Evolutionary conservation across 2,113 vertebrate species (phyloP).

Genomic region (Bubo blakistoni): DNA sequence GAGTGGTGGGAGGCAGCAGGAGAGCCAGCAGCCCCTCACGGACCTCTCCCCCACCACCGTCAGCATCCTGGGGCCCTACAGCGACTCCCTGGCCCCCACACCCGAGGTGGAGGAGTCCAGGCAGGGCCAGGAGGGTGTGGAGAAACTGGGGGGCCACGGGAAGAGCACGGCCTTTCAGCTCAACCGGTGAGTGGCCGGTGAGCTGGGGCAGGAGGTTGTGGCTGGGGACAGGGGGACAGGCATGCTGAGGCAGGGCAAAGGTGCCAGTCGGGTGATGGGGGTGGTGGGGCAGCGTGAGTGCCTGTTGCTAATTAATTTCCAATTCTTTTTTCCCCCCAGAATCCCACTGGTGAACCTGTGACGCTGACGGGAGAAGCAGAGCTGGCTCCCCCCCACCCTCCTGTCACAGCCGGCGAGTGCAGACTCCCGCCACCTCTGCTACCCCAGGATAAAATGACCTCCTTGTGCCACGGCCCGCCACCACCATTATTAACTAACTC

Average conservation of each 20-base stretch:
- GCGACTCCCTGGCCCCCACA: conserved; percentile 62
- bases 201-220: background rate
- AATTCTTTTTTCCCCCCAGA: conserved; percentile 55
- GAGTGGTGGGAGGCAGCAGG: conserved; percentile 72
- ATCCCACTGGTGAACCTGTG: conserved; percentile 84
- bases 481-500: conserved; percentile 9
- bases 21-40: conserved; percentile 79
- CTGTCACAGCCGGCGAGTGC: background rate
- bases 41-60: conserved; percentile 77
- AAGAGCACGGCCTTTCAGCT: conserved; percentile 75
- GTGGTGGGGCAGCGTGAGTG: fast-evolving
- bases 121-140: conserved; percentile 48
- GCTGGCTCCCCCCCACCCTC: background rate
- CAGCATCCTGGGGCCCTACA: conserved; percentile 77
- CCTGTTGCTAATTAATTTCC: background rate
- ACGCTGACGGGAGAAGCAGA: conserved; percentile 29
- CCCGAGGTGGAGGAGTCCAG: conserved; percentile 66
- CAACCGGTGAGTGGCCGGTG: conserved; percentile 69
- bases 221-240: background rate
- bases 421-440: background rate
- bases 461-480: conserved; percentile 47
- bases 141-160: conserved; percentile 36
- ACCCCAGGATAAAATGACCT: conserved; percentile 13
- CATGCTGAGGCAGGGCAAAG: background rate
- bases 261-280: fast-evolving